These are phyloP conservation scores for Zoanthus gigantus DNA, from an alignment of 92 coral and sea anemone species.

Conservation along the genomic window DNA sequence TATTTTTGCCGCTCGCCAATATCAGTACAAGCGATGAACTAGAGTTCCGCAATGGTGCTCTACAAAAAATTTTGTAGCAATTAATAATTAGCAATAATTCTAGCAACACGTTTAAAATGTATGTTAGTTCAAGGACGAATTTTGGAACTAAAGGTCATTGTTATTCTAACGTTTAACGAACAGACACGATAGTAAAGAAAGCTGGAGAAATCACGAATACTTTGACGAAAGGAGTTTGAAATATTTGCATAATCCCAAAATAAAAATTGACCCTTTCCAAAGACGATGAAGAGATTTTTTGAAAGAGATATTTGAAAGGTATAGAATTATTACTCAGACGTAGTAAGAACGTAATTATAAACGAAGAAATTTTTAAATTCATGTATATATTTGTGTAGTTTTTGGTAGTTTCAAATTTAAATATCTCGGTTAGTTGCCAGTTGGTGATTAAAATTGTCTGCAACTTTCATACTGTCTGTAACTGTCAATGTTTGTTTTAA, in stretches of 20 bases:
- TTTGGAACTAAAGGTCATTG: background rate
- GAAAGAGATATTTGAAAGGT: background rate
- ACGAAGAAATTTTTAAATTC: no score
- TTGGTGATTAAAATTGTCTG: no score
- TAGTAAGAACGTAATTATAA: no score
- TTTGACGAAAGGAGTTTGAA: background rate
- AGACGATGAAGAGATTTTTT: background rate
- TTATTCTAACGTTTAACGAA: background rate
- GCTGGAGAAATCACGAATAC: conserved; percentile 16
- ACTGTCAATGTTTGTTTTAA: no score
- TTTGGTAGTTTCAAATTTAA: no score
- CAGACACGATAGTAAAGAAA: background rate
- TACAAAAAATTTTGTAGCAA: background rate
- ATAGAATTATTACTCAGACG: no score
- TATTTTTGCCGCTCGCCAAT: background rate
- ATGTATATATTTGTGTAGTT: no score
- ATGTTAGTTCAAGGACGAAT: background rate
- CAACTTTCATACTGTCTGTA: no score
- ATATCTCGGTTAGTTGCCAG: no score
- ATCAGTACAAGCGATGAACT: background rate
- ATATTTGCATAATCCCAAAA: background rate
- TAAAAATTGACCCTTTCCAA: no score
- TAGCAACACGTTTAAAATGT: background rate
- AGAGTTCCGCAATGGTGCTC: background rate
- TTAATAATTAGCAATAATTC: background rate